Base-by-base conservation (phyloP, 2,888 invertebrate genomes). In the Leucophenga montana region DNA sequence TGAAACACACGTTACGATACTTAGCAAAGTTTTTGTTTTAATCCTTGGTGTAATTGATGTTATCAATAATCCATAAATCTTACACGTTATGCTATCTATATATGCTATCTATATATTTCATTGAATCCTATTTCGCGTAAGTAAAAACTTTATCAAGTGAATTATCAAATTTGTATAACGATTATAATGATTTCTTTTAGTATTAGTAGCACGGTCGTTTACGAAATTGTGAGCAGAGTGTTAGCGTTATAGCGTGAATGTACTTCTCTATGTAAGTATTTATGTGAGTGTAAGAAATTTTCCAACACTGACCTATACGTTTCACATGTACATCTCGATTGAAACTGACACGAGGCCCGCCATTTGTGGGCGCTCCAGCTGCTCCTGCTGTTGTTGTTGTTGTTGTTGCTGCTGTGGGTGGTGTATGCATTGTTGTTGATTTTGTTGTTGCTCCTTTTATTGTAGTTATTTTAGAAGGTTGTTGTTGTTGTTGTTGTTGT, bases 281-380 rank as follows among this genome's bases (percentile, higher is more conserved):
- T 66, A 70, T 67, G 66, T 74, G 56, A 16, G 46, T n/a, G 14
- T 64, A 14, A 53, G 4, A 72, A 73, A 75, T 75, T 77, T 48
- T 22, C 46, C 77, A 77, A 76, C 80, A 90, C 93, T 92, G 92
- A 95, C 95, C 95, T 90, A 95, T 95, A 91, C 95, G 91, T 90
- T 95, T 95, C 88, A 95, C 94, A 91, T 95, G 95, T 86, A 95
- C 95, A 92, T 95, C 95, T 89, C 94, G 92, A 92, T 95, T 95
- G 91, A 95, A 95, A 89, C 95, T 95, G 85, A 95, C 95, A 85
- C 92, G 91, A 78, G 91, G 94, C 90, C 92, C 93, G 89, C 92
- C 93, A 89, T 88, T 89, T 68, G 79, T 46, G 53, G 44, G 67
- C 39, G 70, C 53, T 69, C 74, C 65, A 65, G 70, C 53, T 65